Evolutionary conservation across 2,113 vertebrate species (phyloP), one percentile per base, ranked within the genome.

Genomic region (Copsychus sechellarum): DNA sequence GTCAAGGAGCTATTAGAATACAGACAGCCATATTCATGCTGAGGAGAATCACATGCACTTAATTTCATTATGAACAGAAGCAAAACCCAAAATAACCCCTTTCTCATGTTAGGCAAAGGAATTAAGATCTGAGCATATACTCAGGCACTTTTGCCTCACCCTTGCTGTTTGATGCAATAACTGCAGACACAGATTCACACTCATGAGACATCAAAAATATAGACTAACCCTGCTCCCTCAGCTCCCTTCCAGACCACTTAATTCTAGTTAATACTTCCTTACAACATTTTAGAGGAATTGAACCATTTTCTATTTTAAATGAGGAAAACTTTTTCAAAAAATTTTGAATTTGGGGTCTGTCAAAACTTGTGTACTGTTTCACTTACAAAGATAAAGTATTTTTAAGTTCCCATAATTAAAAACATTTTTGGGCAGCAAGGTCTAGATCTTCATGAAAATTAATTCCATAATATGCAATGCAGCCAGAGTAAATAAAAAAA

Each of bases 1-100:
- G 90, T 91, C 87, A 94, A 65, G 79, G 38, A 78, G 47, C 78
- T 86, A 67, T 70, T 74, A 91, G 47, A 86, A 74, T 22, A 88
- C 34, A 92, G 67, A 42, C 61, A 73, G 64, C 58, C 47, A 26
- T 26, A 58, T 34, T 58, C 60, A 58, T 4, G 3, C 21, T 34
- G 45, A 69, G 12, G 47, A 73, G 45, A 86, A 86, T 43, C 31
- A 53, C n/a, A 86, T 23, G 29, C 33, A 74, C 40, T 94, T 88
- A 11, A 73, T 81, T 91, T 78, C 64, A 78, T 70, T 62, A 45
- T 2, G 5, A 47, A 58, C 40, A 93, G 34, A 82, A 65, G 26
- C 12, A 88, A 72, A 93, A 54, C 3, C 11, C 24, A 4, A 4
- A 88, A 77, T 25, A 40, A 40, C 13, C 40, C 38, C 9, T 81